A percentile compares a stretch with the other conserved stretches of the same genome.
These are phyloP conservation scores for Cataglyphis altisquamis DNA, from an alignment of 2,888 invertebrate genomes.

Conservation along the genomic window DNA sequence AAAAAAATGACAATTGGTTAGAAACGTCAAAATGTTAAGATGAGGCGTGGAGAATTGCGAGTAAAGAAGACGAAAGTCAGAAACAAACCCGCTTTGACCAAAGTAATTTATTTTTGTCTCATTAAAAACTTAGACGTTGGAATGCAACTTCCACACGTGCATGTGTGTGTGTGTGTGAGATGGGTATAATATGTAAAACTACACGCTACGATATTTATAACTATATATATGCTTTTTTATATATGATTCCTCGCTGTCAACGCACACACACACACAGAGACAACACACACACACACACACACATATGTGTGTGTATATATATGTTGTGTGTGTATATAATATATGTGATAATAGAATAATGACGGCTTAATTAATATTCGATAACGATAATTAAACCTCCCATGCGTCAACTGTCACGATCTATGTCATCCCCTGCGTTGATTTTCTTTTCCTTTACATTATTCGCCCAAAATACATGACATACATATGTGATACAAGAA, in stretches of 20 bases:
- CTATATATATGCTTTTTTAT: slow-evolving; percentile 74
- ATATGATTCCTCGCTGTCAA: slow-evolving; percentile 75
- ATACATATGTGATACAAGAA: not conserved
- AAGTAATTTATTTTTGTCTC: slow-evolving; percentile 84
- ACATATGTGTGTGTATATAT: not conserved
- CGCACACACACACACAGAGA: slow-evolving; percentile 72
- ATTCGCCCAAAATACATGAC: slow-evolving; percentile 21
- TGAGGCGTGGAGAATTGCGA: not conserved
- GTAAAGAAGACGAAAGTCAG: not conserved
- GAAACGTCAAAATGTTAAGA: not conserved
- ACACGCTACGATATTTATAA: slow-evolving; percentile 83
- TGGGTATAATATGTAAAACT: slow-evolving; percentile 85
- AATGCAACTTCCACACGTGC: slow-evolving; percentile 85
- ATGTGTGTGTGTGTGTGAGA: slow-evolving; percentile 66
- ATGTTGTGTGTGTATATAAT: slow-evolving; percentile 27
- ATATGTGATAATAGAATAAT: slow-evolving; percentile 63
- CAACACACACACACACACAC: not conserved
- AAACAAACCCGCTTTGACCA: slow-evolving; percentile 75
- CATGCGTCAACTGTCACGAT: slow-evolving; percentile 65
- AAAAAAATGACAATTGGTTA: not conserved
- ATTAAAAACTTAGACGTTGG: slow-evolving; percentile 85
- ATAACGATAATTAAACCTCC: slow-evolving; percentile 66
- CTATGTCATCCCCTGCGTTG: slow-evolving; percentile 58
- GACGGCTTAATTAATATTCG: slow-evolving; percentile 65
- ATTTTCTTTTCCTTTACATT: slow-evolving; percentile 63